Percentiles rank a stretch among this genome's conserved stretches.
Conservation (phyloP, 2,888 invertebrate genomes). For the Drosophila imparisetae region DNA sequence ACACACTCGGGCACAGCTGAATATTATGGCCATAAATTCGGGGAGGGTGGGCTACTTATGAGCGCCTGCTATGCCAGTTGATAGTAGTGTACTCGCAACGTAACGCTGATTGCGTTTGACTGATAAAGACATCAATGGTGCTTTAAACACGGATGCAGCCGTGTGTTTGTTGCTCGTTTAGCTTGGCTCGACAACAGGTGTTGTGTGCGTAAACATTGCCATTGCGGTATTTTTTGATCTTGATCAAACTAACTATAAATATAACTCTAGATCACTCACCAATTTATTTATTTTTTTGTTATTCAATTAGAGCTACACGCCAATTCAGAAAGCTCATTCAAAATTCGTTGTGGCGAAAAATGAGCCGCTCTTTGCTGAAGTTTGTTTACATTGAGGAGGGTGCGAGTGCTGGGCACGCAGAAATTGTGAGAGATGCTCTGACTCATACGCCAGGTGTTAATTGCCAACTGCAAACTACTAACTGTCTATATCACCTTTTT, state of each 20-base stretch:
- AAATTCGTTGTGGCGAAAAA: not conserved
- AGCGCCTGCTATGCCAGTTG: constrained; percentile 67
- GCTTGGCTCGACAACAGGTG: constrained; percentile 53
- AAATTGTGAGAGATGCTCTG: constrained; percentile 52
- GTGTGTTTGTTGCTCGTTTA: constrained; percentile 4
- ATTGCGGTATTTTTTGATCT: constrained; percentile 30
- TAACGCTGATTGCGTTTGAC: constrained; percentile 20
- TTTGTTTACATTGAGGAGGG: constrained; percentile 71
- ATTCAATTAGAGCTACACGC: not conserved
- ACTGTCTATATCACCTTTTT: constrained; percentile 47
- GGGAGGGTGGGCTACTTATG: constrained; percentile 44
- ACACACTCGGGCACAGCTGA: constrained; percentile 42
- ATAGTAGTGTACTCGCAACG: constrained; percentile 60
- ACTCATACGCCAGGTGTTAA: constrained; percentile 73
- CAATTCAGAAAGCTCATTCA: not conserved
- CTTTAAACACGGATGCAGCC: constrained; percentile 18
- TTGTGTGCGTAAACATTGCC: constrained; percentile 25
- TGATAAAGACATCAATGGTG: constrained; percentile 62
- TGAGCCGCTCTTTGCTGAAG: not conserved
- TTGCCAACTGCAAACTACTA: constrained; percentile 44
- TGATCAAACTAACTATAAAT: not conserved
- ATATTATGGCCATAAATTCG: constrained; percentile 44
- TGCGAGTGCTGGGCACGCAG: constrained; percentile 65
- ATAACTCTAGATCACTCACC: not conserved
- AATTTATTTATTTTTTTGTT: not conserved